Percentiles rank a stretch among this genome's conserved stretches.
phyloP scores from a whole-genome alignment of 2,113 vertebrate genomes.

The Nerophis lumbriciformis region DNA sequence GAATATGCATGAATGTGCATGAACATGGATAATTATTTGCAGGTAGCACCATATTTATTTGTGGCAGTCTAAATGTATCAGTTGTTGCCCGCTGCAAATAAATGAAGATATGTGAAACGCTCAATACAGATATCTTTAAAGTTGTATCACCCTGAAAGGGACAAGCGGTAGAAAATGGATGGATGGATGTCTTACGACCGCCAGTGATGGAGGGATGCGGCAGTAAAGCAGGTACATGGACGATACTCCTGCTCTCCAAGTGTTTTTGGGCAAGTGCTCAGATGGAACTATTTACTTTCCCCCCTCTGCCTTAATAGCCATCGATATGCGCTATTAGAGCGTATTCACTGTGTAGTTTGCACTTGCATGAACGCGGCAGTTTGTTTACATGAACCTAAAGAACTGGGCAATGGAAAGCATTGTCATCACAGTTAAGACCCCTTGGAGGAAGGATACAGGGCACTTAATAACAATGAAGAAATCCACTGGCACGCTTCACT shows the following conservation, averaged over 20 bases:
- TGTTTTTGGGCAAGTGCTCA: conserved; percentile 61
- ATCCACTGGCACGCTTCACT: conserved; percentile 32
- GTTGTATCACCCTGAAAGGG: no score
- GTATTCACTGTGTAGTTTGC: conserved; percentile 64
- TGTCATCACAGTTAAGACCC: conserved; percentile 63
- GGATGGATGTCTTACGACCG: no score
- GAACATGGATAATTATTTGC: no score
- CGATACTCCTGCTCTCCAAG: conserved; percentile 45
- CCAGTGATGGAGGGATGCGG: conserved; percentile 57
- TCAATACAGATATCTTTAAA: no score
- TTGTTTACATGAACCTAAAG: conserved; percentile 64
- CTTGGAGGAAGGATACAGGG: conserved; percentile 34
- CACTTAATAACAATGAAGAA: conserved; percentile 27
- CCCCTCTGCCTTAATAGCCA: conserved; percentile 50
- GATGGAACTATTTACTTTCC: conserved; percentile 66
- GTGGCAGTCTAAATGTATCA: no score
- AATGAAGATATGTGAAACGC: no score
- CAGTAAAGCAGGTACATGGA: conserved; percentile 57
- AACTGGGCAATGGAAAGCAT: conserved; percentile 58
- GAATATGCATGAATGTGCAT: no score
- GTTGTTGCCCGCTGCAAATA: no score
- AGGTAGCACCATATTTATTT: no score
- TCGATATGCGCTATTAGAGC: conserved; percentile 66
- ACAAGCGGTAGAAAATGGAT: no score
- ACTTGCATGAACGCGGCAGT: conserved; percentile 56